These are phyloP conservation scores for Flexamia atlantica DNA, from an alignment of 2,888 invertebrate species.

Conservation along the genomic window DNA sequence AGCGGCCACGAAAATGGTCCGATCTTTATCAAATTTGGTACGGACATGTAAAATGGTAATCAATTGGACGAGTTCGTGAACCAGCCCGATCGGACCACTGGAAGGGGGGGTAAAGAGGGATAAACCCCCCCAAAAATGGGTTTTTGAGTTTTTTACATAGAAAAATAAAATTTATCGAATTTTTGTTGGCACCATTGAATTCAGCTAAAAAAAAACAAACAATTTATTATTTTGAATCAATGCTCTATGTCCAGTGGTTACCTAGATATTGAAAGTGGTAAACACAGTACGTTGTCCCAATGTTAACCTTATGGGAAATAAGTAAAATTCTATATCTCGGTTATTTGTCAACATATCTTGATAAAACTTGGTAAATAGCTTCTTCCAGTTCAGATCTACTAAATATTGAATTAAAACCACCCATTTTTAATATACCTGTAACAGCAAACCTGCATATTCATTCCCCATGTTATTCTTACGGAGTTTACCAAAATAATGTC, in stretches of 20 bases:
- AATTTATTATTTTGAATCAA: neutral
- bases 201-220: neutral
- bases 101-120: neutral
- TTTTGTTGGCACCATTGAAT: neutral
- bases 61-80: neutral
- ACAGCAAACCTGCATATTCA: neutral
- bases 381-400: neutral
- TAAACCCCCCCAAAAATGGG: neutral
- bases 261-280: neutral
- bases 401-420: neutral
- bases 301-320: neutral
- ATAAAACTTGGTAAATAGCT: neutral
- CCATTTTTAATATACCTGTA: neutral
- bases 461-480: neutral
- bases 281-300: slow-evolving; percentile 9
- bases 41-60: neutral
- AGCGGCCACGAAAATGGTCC: neutral
- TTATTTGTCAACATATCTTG: neutral
- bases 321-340: neutral
- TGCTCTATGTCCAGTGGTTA: neutral
- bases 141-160: neutral
- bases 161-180: neutral
- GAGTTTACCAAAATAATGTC: no score
- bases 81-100: neutral
- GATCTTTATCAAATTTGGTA: neutral